phyloP scores from a whole-genome alignment of 1,140 invertebrate species.

The Drosophila persimilis region DNA sequence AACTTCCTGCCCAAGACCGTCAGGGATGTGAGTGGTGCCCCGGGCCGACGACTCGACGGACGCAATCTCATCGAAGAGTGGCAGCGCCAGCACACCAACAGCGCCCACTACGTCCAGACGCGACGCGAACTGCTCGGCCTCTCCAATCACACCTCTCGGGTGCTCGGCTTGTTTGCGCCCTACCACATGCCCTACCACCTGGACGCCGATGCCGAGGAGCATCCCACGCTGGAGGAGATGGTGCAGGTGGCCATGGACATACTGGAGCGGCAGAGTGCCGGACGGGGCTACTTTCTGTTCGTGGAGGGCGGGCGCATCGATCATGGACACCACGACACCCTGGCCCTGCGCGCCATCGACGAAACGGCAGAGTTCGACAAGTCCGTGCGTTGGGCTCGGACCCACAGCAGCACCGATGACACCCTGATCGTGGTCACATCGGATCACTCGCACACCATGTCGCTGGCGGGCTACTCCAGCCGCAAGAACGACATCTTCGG shows the following conservation, averaged over 20 bases:
- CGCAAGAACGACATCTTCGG: constrained; percentile 89
- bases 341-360: constrained; percentile 87
- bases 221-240: constrained; percentile 91
- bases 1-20: constrained; percentile 86
- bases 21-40: constrained; percentile 66
- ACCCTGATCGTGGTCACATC: constrained; percentile 88
- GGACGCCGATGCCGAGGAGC: constrained; percentile 85
- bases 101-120: constrained; percentile 87
- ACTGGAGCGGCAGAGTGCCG: constrained; percentile 87
- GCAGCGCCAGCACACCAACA: constrained; percentile 81
- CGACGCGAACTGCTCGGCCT: constrained; percentile 84
- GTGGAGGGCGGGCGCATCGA: constrained; percentile 89
- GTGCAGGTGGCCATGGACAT: constrained; percentile 88
- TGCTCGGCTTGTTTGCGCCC: constrained; percentile 84
- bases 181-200: constrained; percentile 85
- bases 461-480: constrained; percentile 87
- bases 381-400: constrained; percentile 86
- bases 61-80: constrained; percentile 90
- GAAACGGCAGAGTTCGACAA: constrained; percentile 88
- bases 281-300: constrained; percentile 88
- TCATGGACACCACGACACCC: constrained; percentile 88
- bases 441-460: constrained; percentile 89
- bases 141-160: constrained; percentile 81
- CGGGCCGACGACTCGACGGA: constrained; percentile 86
- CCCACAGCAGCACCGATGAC: constrained; percentile 85